Conservation (phyloP, 2,113 vertebrate species). For the Alethe castanea region DNA sequence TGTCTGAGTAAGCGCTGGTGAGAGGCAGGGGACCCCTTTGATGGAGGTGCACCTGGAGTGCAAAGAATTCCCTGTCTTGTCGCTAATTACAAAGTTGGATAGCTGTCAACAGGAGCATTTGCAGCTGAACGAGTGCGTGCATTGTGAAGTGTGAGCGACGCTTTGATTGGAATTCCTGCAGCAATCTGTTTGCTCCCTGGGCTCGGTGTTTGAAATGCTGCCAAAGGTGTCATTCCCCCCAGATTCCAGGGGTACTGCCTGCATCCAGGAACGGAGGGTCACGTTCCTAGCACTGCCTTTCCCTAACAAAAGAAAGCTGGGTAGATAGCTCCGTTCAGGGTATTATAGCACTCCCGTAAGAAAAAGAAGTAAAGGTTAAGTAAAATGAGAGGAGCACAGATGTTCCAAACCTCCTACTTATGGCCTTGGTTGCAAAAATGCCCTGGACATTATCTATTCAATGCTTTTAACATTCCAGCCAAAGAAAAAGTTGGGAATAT, state of each 20-base stretch:
- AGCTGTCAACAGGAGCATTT: background rate
- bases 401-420: background rate
- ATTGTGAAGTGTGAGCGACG: background rate
- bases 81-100: background rate
- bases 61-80: background rate
- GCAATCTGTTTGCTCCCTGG: background rate
- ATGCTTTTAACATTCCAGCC: conserved; percentile 13
- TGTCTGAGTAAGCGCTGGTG: rapidly evolving
- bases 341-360: conserved; percentile 10
- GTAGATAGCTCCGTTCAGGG: background rate
- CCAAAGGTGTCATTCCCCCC: background rate
- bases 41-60: background rate
- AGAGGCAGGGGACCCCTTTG: background rate
- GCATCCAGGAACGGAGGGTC: rapidly evolving
- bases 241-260: rapidly evolving
- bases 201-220: background rate
- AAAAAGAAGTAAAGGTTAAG: background rate
- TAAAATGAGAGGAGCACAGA: background rate
- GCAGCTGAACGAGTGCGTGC: background rate
- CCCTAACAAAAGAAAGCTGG: background rate
- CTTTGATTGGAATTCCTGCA: background rate
- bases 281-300: background rate
- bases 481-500: conserved; percentile 7
- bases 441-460: background rate
- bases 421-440: background rate